Evolutionary conservation across 2,888 invertebrate genomes (phyloP), one percentile per base, ranked within the genome.

Genomic region (Spatulosminthurus flaviceps): DNA sequence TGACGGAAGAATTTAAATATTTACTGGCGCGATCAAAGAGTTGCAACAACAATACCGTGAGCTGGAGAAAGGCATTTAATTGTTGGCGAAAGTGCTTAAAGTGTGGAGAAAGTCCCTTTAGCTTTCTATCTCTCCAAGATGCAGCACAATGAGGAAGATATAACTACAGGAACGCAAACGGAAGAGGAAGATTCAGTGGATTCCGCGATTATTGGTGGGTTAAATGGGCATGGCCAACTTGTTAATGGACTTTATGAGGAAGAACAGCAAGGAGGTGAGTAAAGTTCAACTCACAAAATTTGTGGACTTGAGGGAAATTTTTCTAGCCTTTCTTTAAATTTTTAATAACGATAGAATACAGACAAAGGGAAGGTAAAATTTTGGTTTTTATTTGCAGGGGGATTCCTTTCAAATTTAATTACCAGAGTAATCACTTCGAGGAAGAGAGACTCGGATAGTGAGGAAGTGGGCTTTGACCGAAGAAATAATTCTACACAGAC

Each of bases 101-200:
- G 9, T 13, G 41, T 7, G 41, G 9, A 22, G 7, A 21, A 21
- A n/a, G n/a, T n/a, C n/a, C n/a, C n/a, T n/a, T n/a, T n/a, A n/a
- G n/a, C n/a, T n/a, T n/a, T n/a, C n/a, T n/a, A n/a, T n/a, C n/a
- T n/a, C n/a, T n/a, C n/a, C 5, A 42, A 42, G 22, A 73, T 73
- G 73, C 51, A 73, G 19, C 1, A 24, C 2, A 34, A 74, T 22
- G 51, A 60, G 34, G 74, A 29, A 61, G 74, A 61, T 19, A 77
- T 71, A 13, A 78, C 80, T 4, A 76, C 75, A 19, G 80, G 80
- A 0, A 83, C 83, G 0, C 83, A 83, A 51, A 83, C 83, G 1
- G 83, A 83, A 16, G 80, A 77, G 1, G 78, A 76, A 60, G 83
- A 82, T 42, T 72, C 80, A 0, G 81, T 82, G 1, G 83, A 83